A percentile compares a stretch with the other conserved stretches of the same genome.
Evolutionary conservation across 2,888 invertebrate genomes (phyloP).

Genomic region (Netelia fuscicornis): DNA sequence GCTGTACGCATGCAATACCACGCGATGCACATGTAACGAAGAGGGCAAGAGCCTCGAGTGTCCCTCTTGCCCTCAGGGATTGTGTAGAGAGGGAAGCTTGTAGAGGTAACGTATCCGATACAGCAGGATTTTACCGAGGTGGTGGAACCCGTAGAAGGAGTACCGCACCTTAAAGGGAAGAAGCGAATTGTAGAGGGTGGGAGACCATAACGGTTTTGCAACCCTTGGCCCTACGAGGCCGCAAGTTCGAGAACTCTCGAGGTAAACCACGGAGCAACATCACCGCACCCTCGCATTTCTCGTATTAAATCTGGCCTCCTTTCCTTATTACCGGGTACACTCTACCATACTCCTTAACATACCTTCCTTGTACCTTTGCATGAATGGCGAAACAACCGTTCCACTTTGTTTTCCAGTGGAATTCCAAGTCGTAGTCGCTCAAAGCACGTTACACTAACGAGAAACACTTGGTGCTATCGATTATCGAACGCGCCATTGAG

Average conservation of each 20-base stretch:
- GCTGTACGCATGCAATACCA: conserved; percentile 77
- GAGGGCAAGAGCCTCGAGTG: conserved; percentile 36
- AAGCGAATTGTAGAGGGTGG: conserved; percentile 8
- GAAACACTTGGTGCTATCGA: neutral
- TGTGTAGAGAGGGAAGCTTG: conserved; percentile 23
- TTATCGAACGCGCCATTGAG: neutral
- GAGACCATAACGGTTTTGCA: conserved; percentile 43
- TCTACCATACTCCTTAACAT: conserved; percentile 23
- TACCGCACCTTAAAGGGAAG: conserved; percentile 49
- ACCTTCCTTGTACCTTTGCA: neutral
- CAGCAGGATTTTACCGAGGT: neutral
- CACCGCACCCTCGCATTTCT: conserved; percentile 80
- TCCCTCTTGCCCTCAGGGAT: neutral
- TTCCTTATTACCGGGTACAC: conserved; percentile 7
- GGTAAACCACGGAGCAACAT: conserved; percentile 71
- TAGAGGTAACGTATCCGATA: conserved; percentile 27
- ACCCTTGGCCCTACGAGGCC: conserved; percentile 71
- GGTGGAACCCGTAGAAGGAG: conserved; percentile 41
- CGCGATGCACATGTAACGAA: conserved; percentile 38
- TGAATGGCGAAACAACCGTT: neutral
- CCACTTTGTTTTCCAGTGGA: neutral
- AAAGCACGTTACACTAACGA: neutral
- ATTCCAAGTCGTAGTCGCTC: neutral
- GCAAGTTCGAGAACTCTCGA: conserved; percentile 70
- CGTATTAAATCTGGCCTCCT: conserved; percentile 80